These are phyloP conservation scores for Sympetrum striolatum DNA, from an alignment of 2,888 invertebrate species.

Conservation along the genomic window DNA sequence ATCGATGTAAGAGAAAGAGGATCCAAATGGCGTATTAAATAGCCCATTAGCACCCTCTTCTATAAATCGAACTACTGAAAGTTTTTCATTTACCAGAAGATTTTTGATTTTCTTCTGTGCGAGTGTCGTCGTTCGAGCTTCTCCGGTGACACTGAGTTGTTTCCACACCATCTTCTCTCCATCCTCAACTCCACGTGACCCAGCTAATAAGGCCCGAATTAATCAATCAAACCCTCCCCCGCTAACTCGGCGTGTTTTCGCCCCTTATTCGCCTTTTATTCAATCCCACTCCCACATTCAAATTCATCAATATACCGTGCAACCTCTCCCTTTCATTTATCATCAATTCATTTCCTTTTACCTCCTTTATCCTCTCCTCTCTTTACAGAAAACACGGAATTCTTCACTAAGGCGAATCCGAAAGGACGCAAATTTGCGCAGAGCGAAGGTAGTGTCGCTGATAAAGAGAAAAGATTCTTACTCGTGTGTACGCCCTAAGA, in stretches of 20 bases:
- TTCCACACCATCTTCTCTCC: no score
- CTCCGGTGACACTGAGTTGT: neutral
- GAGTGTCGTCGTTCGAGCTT: neutral
- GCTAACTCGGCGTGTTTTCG: neutral
- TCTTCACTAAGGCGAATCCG: no score
- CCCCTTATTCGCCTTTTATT: neutral
- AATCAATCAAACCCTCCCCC: constrained; percentile 12
- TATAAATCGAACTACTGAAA: no score
- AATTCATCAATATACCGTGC: neutral
- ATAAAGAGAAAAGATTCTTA: no score
- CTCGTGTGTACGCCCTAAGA: no score
- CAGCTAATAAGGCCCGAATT: constrained; percentile 14
- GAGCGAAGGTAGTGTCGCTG: no score
- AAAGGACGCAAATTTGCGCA: no score
- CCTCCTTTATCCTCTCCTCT: neutral
- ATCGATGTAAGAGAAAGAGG: no score
- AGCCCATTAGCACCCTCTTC: no score
- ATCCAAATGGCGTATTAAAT: no score
- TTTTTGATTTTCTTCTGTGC: neutral
- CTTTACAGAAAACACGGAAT: no score
- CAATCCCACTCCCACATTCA: neutral
- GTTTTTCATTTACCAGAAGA: neutral
- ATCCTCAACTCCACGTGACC: neutral
- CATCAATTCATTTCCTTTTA: neutral
- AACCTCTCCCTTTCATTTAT: neutral